Base-by-base conservation (phyloP, 2,888 invertebrate genomes). In the Lepidonotus clava region DNA sequence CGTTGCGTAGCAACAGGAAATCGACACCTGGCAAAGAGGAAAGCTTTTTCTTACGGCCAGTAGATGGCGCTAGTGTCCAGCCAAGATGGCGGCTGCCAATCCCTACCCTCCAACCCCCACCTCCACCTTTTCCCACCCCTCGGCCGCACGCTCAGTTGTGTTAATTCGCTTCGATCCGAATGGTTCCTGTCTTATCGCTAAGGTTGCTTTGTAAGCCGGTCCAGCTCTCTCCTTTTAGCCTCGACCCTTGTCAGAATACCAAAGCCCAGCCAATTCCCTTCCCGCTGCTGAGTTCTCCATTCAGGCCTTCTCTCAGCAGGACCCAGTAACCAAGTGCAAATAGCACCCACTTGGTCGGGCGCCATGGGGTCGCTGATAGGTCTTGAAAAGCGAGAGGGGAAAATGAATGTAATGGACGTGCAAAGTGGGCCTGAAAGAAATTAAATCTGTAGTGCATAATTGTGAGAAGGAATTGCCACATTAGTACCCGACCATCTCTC, bases 191-290 rank as follows among this genome's bases (percentile, higher is more conserved):
- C 71, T 36, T 71, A 71, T 71, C 71, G 8, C 18, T 14, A 21
- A 18, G 14, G 28, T 6, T 34, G 34, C 36, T 71, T 71, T 36
- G 71, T 71, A 71, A 1, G 71, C 71, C 6, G 71, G 71, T n/a
- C 14, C 71, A 38, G 34, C 36, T 14, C 71, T 4, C 71, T 1
- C 71, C 71, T 34, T 6, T 71, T 71, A 71, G 71, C 8, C 21
- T 14, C 8, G 5, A 34, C 8, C 71, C 34, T n/a, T 21, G 11
- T 71, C 38, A 38, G 71, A 32, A 71, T 71, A 71, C 71, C 71
- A 34, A 71, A 71, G 71, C 36, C 71, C 71, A 71, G 18, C 66
- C 66, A 24, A 66, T 38, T n/a, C n/a, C n/a, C n/a, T n/a, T n/a
- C n/a, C n/a, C n/a, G n/a, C n/a, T n/a, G n/a, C n/a, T n/a, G n/a